These are phyloP conservation scores for Drosophila meridionalis DNA, from an alignment of 2,888 invertebrate species.

Conservation along the genomic window DNA sequence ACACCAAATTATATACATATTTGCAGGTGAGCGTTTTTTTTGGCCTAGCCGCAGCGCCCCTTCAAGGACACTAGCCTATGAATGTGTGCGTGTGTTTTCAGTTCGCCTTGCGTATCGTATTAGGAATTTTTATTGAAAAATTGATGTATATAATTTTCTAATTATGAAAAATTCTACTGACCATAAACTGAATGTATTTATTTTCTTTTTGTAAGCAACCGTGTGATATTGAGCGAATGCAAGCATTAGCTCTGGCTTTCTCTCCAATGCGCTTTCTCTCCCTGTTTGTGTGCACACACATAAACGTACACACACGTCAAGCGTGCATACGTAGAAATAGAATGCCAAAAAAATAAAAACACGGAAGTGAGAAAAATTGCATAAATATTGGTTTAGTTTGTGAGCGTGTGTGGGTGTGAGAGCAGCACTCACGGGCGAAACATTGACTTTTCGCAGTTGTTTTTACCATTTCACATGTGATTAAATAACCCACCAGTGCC, in stretches of 20 bases:
- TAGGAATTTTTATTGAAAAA: conserved; percentile 47
- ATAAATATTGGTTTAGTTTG: conserved; percentile 56
- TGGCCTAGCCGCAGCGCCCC: conserved; percentile 18
- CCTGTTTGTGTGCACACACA: conserved; percentile 15
- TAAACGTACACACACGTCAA: conserved; percentile 9
- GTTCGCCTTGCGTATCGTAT: conserved; percentile 50
- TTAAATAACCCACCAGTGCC: conserved; percentile 71
- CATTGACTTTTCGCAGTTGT: conserved; percentile 65
- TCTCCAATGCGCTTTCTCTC: conserved; percentile 74
- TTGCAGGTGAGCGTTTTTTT: conserved; percentile 71
- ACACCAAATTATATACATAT: conserved; percentile 43
- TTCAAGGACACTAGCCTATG: conserved; percentile 64
- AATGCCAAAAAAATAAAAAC: conserved; percentile 53
- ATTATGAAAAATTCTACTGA: conserved; percentile 45
- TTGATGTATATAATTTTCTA: conserved; percentile 24
- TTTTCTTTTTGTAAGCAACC: conserved; percentile 26
- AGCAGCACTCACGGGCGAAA: conserved; percentile 35
- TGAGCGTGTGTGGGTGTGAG: conserved; percentile 28
- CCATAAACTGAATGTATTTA: conserved; percentile 11
- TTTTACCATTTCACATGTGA: conserved; percentile 49
- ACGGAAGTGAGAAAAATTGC: conserved; percentile 69
- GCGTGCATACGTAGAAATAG: conserved; percentile 46
- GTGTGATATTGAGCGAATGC: conserved; percentile 48
- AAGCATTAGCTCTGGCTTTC: conserved; percentile 59
- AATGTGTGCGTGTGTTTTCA: conserved; percentile 21